These are phyloP conservation scores for Gymnogyps californianus DNA, from an alignment of 2,113 vertebrate genomes.

Conservation along the genomic window DNA sequence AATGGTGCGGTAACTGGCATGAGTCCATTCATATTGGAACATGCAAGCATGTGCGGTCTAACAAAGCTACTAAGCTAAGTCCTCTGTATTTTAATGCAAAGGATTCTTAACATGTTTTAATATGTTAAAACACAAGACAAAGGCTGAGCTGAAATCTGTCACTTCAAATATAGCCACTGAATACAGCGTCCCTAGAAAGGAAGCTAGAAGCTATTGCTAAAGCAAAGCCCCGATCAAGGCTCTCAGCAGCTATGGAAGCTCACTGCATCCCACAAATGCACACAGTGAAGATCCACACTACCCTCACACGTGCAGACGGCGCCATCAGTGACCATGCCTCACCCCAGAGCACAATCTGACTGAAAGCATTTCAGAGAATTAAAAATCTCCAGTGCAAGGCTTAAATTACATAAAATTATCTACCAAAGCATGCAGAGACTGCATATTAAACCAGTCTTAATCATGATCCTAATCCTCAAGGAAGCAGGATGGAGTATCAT, in stretches of 20 bases:
- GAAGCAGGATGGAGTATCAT: not conserved
- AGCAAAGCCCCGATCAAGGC: not conserved
- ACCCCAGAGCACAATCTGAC: not conserved
- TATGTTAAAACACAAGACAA: not conserved
- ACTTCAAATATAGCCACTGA: not conserved
- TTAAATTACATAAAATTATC: slow-evolving; percentile 10
- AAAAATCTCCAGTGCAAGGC: not conserved
- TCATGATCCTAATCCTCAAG: slow-evolving; percentile 14
- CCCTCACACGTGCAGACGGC: not conserved
- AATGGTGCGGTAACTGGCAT: not conserved
- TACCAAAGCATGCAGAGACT: slow-evolving; percentile 3
- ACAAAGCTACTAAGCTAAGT: not conserved
- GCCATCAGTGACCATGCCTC: not conserved
- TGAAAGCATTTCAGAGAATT: not conserved
- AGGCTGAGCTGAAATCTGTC: not conserved
- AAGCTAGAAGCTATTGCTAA: not conserved
- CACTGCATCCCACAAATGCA: not conserved
- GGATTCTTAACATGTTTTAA: not conserved
- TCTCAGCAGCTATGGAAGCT: not conserved
- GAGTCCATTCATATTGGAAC: not conserved
- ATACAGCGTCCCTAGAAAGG: not conserved
- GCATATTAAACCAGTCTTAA: slow-evolving; percentile 15
- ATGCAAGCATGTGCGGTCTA: rapidly evolving
- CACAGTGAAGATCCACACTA: not conserved
- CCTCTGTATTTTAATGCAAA: not conserved